These are phyloP conservation scores for Cottus gobio DNA, from an alignment of 2,113 vertebrate genomes.

Conservation along the genomic window DNA sequence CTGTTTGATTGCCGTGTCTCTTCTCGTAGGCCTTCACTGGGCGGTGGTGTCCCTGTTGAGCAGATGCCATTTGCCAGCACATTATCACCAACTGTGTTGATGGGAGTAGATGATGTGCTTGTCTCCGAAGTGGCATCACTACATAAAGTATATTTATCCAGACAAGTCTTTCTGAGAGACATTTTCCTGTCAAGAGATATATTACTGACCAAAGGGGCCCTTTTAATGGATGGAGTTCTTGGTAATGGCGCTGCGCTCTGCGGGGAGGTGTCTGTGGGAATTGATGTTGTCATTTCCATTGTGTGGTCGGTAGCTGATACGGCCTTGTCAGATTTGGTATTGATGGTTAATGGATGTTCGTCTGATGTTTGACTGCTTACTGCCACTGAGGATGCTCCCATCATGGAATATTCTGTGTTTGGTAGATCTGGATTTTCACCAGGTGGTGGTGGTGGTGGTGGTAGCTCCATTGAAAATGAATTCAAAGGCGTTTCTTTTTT, in stretches of 20 bases:
- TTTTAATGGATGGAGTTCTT: conserved; percentile 64
- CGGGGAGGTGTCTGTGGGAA: conserved; percentile 25
- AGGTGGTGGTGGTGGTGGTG: conserved; percentile 30
- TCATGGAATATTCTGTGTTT: conserved; percentile 15
- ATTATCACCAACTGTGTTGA: conserved; percentile 21
- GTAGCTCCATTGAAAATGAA: conserved; percentile 45
- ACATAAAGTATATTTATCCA: conserved; percentile 63
- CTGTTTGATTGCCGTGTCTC: conserved; percentile 22
- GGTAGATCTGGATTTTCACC: conserved; percentile 35
- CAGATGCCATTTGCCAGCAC: conserved; percentile 6
- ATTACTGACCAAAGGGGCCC: conserved; percentile 71
- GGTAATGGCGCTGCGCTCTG: conserved; percentile 33
- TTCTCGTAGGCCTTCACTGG: not conserved
- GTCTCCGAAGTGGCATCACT: conserved; percentile 36
- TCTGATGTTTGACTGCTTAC: conserved; percentile 55
- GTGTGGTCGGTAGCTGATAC: conserved; percentile 26
- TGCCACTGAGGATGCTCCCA: conserved; percentile 26
- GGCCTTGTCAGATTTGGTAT: conserved; percentile 46
- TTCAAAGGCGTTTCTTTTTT: conserved; percentile 31
- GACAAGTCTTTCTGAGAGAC: conserved; percentile 67
- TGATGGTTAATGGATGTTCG: conserved; percentile 42
- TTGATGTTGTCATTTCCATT: conserved; percentile 35
- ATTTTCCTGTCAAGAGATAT: conserved; percentile 74
- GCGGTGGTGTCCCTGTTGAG: not conserved
- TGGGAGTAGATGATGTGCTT: conserved; percentile 15